Base-by-base conservation (phyloP, 2,113 vertebrate species). In the Hyaena hyaena region DNA sequence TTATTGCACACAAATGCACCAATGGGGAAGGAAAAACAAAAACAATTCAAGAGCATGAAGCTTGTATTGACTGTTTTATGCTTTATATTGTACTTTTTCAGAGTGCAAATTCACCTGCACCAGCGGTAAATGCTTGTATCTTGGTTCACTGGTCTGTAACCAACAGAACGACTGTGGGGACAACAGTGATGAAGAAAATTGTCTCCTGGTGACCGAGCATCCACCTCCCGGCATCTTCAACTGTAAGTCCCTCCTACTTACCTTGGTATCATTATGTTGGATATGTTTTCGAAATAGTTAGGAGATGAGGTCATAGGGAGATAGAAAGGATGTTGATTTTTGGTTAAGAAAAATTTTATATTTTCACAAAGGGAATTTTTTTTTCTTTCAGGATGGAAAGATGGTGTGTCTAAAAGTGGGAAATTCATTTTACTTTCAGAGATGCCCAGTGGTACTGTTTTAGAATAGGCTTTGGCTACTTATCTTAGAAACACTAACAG, bases 61-160 rank as follows among this genome's bases (percentile, higher is more conserved):
- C 39, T 33, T 73, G 66, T n/a, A 69, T 11, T 93, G 81, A 97
- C 28, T 7, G 53, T 26, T 31, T 45, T 83, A 24, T 96, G 58
- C 6, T 84, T 97, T 96, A 65, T 98, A 3, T 87, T 97, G 53
- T 97, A 9, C 35, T 97, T 98, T 98, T 99, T 97, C 98, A 99
- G 99, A 99, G 99, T 99, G 99, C 99, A 99, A 99, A 99, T 99
- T 99, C 99, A 99, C 99, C 99, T 99, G 99, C 98, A 99, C 99
- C 98, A 99, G 99, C 98, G 99, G 99, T 98, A 99, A 99, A 98
- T 99, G 99, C 98, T 99, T 99, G 98, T 99, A 99, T 98, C 99
- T 99, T 98, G 99, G 99, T 97, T 99, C 99, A 61, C 98, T 99
- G 99, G 99, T 99, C 99, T 99, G 99, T 99, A 99, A 99, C 99